These are phyloP conservation scores for Aurelia sp. DNA, from an alignment of 30 jellyfish, hydroid and myxozoan genomes.

Conservation along the genomic window DNA sequence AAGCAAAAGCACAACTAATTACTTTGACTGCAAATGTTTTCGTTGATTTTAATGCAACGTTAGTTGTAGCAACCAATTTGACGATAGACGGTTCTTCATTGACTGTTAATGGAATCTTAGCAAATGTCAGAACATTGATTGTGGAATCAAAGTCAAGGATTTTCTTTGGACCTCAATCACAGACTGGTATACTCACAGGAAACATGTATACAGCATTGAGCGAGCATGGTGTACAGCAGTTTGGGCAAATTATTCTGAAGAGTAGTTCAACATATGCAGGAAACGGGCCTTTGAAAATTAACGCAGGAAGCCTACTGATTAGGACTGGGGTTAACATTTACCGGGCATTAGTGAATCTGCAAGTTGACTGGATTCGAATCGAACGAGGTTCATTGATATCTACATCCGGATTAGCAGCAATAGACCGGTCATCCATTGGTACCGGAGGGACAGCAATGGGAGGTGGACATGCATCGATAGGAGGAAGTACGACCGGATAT, in stretches of 20 bases:
- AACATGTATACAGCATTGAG: constrained; percentile 22
- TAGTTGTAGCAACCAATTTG: constrained; percentile 59
- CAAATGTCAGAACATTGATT: constrained; percentile 60
- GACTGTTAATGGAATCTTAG: constrained; percentile 43
- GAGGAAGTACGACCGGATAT: constrained; percentile 39
- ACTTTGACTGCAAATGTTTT: constrained; percentile 58
- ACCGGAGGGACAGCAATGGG: constrained; percentile 45
- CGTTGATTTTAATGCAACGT: constrained; percentile 57
- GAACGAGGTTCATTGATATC: constrained; percentile 71
- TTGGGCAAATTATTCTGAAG: constrained; percentile 51
- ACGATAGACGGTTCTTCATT: constrained; percentile 59
- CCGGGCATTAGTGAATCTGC: constrained; percentile 29
- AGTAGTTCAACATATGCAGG: constrained; percentile 65
- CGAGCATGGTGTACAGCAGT: constrained; percentile 57
- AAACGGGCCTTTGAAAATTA: constrained; percentile 30
- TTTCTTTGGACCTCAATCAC: constrained; percentile 61
- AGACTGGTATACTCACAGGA: constrained; percentile 58
- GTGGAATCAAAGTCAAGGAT: constrained; percentile 60
- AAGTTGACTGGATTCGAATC: constrained; percentile 40
- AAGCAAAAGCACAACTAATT: constrained; percentile 48
- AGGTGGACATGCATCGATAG: constrained; percentile 72
- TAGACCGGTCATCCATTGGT: constrained; percentile 18
- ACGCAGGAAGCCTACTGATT: constrained; percentile 41
- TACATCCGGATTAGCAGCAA: constrained; percentile 41
- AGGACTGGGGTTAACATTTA: constrained; percentile 57